A percentile compares a stretch with the other conserved stretches of the same genome.
These are phyloP conservation scores for Sitodiplosis mosellana DNA, from an alignment of 1,140 invertebrate genomes.

Conservation along the genomic window DNA sequence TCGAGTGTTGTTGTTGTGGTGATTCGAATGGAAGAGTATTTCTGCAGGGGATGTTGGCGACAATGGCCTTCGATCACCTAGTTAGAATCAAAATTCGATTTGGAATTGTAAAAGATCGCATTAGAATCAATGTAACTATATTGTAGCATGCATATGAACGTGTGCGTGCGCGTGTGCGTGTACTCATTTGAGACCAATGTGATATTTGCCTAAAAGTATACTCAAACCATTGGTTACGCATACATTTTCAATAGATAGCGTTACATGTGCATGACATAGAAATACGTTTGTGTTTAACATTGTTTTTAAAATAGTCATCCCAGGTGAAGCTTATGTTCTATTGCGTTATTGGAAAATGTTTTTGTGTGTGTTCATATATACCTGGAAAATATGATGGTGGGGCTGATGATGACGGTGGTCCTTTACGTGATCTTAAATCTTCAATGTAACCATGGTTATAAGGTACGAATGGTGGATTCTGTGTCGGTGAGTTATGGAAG, in stretches of 20 bases:
- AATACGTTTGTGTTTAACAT: too few species aligned
- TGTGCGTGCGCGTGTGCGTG: too few species aligned
- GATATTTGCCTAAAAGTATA: too few species aligned
- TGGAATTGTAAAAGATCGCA: background rate
- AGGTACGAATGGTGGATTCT: constrained; percentile 67
- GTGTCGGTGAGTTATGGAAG: constrained; percentile 65
- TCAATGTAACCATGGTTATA: constrained; percentile 51
- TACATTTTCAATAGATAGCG: too few species aligned
- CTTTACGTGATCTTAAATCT: constrained; percentile 28
- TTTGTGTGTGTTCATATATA: too few species aligned
- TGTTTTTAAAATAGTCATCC: too few species aligned
- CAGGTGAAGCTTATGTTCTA: too few species aligned
- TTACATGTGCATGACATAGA: too few species aligned
- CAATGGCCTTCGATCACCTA: constrained; percentile 14
- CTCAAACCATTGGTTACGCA: too few species aligned
- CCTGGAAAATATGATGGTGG: constrained; percentile 11
- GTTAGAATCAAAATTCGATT: background rate
- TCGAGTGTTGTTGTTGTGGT: constrained; percentile 11
- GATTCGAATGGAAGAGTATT: constrained; percentile 7
- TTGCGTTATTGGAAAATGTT: too few species aligned
- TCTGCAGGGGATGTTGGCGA: constrained; percentile 12
- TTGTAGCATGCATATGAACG: too few species aligned
- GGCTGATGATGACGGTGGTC: constrained; percentile 21
- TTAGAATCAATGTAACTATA: background rate
- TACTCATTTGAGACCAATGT: too few species aligned